phyloP scores from a whole-genome alignment of 1,140 invertebrate species.

The Adoxophyes honmai region DNA sequence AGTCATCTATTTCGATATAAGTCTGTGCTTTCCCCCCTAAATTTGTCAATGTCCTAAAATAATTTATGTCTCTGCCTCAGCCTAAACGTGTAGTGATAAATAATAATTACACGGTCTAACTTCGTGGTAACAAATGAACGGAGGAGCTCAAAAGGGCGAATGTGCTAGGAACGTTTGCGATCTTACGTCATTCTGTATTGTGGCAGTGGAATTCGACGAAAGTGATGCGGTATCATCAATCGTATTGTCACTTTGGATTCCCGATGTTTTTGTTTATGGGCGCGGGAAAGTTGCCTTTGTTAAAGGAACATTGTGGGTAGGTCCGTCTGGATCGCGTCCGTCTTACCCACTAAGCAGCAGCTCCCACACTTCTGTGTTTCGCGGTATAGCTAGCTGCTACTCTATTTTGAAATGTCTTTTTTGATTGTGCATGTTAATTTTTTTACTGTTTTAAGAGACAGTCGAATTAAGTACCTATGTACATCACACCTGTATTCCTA shows the following conservation, averaged over 20 bases:
- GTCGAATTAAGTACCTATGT: too few species aligned
- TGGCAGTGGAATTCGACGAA: background rate
- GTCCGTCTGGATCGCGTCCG: too few species aligned
- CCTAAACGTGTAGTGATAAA: slow-evolving; percentile 1
- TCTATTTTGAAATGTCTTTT: too few species aligned
- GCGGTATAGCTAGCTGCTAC: too few species aligned
- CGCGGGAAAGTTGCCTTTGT: background rate
- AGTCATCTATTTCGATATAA: too few species aligned
- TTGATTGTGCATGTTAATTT: too few species aligned
- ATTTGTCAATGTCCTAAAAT: slow-evolving; percentile 2
- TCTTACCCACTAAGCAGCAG: too few species aligned
- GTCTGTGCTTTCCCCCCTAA: too few species aligned
- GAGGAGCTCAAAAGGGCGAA: background rate
- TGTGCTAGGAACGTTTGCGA: background rate
- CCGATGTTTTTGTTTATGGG: slow-evolving; percentile 2
- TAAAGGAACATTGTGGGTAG: background rate
- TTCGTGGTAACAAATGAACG: background rate
- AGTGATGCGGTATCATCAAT: slow-evolving; percentile 1
- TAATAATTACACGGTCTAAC: background rate
- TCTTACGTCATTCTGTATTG: background rate
- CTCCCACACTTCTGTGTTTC: too few species aligned
- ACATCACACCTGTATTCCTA: too few species aligned
- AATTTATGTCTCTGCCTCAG: background rate
- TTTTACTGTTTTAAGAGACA: too few species aligned
- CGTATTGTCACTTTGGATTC: slow-evolving; percentile 8